These are phyloP conservation scores for Mus musculus DNA, from an alignment of 2,113 vertebrate genomes.

Conservation along the genomic window GRCm39 chr5:17477501-17478000, in stretches of 20 bases:
- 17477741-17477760: constrained; percentile 64
- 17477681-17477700: constrained; percentile 40
- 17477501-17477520: constrained; percentile 50
- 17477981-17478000: background rate
- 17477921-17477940: background rate
- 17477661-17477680: no score
- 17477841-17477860: constrained; percentile 31
- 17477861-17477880: constrained; percentile 27
- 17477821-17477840: constrained; percentile 29
- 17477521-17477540: constrained; percentile 10
- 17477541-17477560: constrained; percentile 31
- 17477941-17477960: constrained; percentile 13
- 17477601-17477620: constrained; percentile 71
- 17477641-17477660: constrained; percentile 54
- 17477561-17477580: constrained; percentile 48
- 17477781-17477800: constrained; percentile 68
- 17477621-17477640: constrained; percentile 34
- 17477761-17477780: constrained; percentile 70
- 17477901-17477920: constrained; percentile 7
- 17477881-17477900: background rate
- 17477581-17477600: constrained; percentile 52
- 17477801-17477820: constrained; percentile 35
- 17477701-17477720: constrained; percentile 69
- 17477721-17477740: constrained; percentile 65
- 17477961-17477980: background rate